Percentiles rank a stretch among this genome's conserved stretches.
Conservation (phyloP, 2,113 vertebrate genomes). For the Sminthopsis crassicaudata region DNA sequence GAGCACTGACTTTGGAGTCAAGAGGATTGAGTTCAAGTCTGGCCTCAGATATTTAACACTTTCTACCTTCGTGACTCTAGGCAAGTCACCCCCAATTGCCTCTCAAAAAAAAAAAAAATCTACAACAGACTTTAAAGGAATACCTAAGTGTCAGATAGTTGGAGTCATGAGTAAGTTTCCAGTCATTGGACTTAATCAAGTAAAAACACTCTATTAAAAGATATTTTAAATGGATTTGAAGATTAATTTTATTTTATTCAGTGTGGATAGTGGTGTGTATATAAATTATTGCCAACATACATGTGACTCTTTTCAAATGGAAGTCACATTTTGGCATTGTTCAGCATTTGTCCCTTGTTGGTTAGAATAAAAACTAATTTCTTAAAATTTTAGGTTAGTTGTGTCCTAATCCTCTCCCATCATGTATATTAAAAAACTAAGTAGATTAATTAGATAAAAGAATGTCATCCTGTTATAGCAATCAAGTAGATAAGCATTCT, state of each 20-base stretch:
- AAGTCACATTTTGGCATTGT: not conserved
- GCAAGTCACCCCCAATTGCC: no score
- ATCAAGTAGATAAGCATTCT: not conserved
- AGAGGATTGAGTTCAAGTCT: no score
- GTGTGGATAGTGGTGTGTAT: not conserved
- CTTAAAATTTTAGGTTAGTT: not conserved
- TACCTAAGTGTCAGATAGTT: not conserved
- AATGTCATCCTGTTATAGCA: not conserved
- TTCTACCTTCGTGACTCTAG: no score
- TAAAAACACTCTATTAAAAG: not conserved
- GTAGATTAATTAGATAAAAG: conserved; percentile 10
- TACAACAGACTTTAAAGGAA: not conserved
- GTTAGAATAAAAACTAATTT: not conserved
- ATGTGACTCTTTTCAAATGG: conserved; percentile 7
- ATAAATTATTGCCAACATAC: not conserved
- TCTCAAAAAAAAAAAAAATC: no score
- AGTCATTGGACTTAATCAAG: not conserved
- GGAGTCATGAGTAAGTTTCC: not conserved
- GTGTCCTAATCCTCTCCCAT: not conserved
- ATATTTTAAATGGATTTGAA: not conserved
- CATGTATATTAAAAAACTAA: not conserved
- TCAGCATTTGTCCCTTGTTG: not conserved
- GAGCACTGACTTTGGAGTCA: no score
- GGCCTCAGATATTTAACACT: no score
- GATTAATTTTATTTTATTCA: conserved; percentile 18